Percentiles rank a stretch among this genome's conserved stretches.
Evolutionary conservation across 2,888 invertebrate genomes (phyloP).

Genomic region (Zootermopsis nevadensis): DNA sequence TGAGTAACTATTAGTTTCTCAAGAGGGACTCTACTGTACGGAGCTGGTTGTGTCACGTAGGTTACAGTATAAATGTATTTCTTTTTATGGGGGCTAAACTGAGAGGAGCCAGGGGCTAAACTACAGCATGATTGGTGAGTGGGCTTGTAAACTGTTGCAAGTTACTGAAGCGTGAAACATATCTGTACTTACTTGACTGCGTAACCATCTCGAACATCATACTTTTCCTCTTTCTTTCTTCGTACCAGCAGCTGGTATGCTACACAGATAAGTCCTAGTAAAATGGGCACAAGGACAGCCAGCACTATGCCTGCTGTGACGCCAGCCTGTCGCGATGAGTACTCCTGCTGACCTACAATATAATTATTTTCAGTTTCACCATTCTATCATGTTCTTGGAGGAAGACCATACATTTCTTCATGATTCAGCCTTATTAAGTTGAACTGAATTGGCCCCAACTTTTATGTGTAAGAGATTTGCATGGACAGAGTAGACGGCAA

Average conservation of each 20-base stretch:
- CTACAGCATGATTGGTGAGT: neutral
- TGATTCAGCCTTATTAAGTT: no score
- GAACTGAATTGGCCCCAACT: no score
- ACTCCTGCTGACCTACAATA: conserved; percentile 79
- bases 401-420: no score
- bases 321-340: conserved; percentile 79
- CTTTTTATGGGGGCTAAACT: no score
- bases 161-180: neutral
- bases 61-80: no score
- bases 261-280: conserved; percentile 62
- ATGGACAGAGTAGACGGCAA: no score
- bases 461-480: no score
- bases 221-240: conserved; percentile 10
- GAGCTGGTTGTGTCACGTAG: no score
- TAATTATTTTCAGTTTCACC: no score
- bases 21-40: neutral
- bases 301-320: conserved; percentile 82
- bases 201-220: conserved; percentile 8
- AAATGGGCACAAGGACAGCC: conserved; percentile 79
- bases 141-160: neutral
- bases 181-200: neutral
- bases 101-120: neutral
- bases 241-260: conserved; percentile 36
- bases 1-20: neutral
- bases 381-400: no score